Conservation (phyloP, 2,888 invertebrate genomes). For the Aspidiotus destructor region DNA sequence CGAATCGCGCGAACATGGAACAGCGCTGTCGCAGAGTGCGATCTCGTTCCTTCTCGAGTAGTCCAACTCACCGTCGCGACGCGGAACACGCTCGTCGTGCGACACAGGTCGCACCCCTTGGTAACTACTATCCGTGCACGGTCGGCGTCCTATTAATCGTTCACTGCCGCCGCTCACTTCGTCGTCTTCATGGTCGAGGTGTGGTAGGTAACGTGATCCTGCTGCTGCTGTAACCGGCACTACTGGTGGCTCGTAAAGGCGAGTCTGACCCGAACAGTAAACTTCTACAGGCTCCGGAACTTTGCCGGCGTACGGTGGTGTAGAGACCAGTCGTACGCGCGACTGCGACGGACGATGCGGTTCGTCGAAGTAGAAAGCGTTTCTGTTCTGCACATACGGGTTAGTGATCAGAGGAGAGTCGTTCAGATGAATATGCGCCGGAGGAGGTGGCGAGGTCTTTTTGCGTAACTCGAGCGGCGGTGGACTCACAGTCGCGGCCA, state of each 20-base stretch:
- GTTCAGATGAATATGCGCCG: conserved; percentile 48
- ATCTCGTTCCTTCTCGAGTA: conserved; percentile 15
- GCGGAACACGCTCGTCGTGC: not conserved
- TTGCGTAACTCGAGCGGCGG: conserved; percentile 36
- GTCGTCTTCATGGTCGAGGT: conserved; percentile 10
- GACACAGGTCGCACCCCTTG: not conserved
- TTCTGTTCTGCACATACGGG: conserved; percentile 44
- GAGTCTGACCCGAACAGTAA: conserved; percentile 18
- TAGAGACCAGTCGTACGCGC: conserved; percentile 44
- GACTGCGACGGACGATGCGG: conserved; percentile 45
- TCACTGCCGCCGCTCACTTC: not conserved
- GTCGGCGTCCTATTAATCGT: not conserved
- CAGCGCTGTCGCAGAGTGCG: conserved; percentile 3
- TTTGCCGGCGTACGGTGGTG: conserved; percentile 64
- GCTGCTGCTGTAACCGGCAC: no score
- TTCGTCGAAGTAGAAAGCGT: conserved; percentile 40
- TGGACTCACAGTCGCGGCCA: conserved; percentile 31
- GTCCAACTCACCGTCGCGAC: conserved; percentile 13
- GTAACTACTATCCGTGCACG: conserved; percentile 11
- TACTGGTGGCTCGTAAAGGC: conserved; percentile 5
- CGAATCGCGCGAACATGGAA: conserved; percentile 10
- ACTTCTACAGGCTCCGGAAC: conserved; percentile 47
- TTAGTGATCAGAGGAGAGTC: conserved; percentile 50
- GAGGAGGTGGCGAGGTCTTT: conserved; percentile 41
- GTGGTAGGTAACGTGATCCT: conserved; percentile 10